Percentiles rank a stretch among this genome's conserved stretches.
phyloP scores from a whole-genome alignment of 2,113 vertebrate genomes.

The Gopherus flavomarginatus region DNA sequence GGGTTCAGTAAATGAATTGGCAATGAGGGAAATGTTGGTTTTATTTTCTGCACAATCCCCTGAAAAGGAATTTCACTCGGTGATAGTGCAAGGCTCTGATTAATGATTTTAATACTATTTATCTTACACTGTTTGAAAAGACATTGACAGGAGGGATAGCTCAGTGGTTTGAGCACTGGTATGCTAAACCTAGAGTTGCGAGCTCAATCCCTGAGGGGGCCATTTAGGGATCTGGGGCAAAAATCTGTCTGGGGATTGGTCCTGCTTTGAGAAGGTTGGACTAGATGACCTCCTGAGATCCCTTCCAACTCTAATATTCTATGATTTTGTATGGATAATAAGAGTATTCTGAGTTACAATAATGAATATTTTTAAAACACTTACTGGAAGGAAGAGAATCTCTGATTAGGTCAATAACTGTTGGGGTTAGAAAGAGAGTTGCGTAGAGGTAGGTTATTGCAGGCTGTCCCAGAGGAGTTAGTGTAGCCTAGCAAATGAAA shows the following conservation, averaged over 20 bases:
- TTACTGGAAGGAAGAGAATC: background rate
- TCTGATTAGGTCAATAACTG: background rate
- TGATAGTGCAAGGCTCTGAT: background rate
- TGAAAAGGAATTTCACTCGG: background rate
- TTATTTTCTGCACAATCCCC: background rate
- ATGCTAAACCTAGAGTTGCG: too few species aligned
- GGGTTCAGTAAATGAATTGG: background rate
- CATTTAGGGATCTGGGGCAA: too few species aligned
- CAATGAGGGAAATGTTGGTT: background rate
- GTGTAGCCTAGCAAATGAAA: background rate
- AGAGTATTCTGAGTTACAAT: background rate
- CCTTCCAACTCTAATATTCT: too few species aligned
- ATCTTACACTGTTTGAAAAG: background rate
- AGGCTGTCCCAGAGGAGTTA: background rate
- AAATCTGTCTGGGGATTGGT: too few species aligned
- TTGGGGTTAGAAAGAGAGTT: background rate
- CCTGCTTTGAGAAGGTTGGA: too few species aligned
- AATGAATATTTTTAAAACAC: background rate
- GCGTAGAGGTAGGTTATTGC: background rate
- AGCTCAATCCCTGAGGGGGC: too few species aligned
- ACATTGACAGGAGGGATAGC: background rate
- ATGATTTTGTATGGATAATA: background rate
- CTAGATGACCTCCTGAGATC: too few species aligned
- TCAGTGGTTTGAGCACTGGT: too few species aligned
- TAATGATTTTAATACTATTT: slow-evolving; percentile 38